A percentile compares a stretch with the other conserved stretches of the same genome.
These are phyloP conservation scores for Strongylocentrotus purpuratus DNA, from an alignment of 35 echinoderm and acorn worm genomes.

Conservation along the genomic window DNA sequence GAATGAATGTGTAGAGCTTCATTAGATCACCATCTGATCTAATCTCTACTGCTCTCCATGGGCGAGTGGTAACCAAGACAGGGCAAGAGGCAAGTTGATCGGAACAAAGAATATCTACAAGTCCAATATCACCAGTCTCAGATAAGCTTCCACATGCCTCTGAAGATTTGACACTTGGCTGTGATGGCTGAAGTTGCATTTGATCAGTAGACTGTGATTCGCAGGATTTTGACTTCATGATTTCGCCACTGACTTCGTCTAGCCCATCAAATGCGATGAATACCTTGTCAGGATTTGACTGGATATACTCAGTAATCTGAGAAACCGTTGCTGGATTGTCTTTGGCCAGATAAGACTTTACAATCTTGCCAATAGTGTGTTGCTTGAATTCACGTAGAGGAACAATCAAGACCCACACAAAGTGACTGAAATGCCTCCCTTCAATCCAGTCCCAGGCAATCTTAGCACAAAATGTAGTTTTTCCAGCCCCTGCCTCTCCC, in stretches of 20 bases:
- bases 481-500: slow-evolving; percentile 30
- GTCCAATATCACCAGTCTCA: too few relatives aligned
- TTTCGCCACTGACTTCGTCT: neutral
- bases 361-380: neutral
- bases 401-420: neutral
- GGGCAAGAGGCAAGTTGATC: neutral
- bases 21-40: neutral
- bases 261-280: slow-evolving; percentile 13
- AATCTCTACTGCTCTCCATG: neutral
- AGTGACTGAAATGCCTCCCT: neutral
- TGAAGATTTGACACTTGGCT: too few relatives aligned
- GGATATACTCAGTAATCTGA: neutral
- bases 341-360: neutral
- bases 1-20: neutral
- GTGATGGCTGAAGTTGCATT: too few relatives aligned
- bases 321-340: neutral
- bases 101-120: too few relatives aligned
- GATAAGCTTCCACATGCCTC: too few relatives aligned
- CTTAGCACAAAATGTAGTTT: neutral
- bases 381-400: neutral
- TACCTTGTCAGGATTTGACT: neutral
- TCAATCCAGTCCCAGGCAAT: slow-evolving; percentile 25
- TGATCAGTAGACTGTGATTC: too few relatives aligned
- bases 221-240: too few relatives aligned
- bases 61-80: neutral